phyloP scores from a whole-genome alignment of 2,113 vertebrate genomes.

The Pseudorasbora parva region DNA sequence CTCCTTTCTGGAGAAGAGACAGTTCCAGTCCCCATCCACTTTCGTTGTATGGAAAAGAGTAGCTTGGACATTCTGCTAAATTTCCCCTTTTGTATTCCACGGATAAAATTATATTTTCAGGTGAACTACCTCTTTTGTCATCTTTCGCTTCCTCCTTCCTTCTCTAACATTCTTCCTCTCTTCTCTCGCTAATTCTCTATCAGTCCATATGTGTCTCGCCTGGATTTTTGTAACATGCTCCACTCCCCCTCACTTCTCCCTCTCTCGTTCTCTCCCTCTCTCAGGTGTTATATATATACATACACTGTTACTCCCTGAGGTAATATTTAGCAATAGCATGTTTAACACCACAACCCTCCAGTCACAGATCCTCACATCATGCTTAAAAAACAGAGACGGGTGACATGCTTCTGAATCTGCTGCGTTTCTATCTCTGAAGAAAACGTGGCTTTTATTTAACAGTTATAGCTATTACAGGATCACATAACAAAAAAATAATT shows the following conservation, averaged over 20 bases:
- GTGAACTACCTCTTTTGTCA: conserved; percentile 27
- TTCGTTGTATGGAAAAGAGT: background rate
- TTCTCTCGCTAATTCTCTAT: conserved; percentile 26
- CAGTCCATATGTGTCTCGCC: conserved; percentile 24
- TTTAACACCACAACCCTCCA: conserved; percentile 77
- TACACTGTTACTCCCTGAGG: conserved; percentile 74
- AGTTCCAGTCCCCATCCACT: background rate
- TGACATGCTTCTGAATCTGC: conserved; percentile 66
- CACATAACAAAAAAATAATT: conserved; percentile 59
- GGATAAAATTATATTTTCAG: background rate
- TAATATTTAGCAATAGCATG: conserved; percentile 76
- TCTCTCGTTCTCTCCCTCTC: conserved; percentile 45
- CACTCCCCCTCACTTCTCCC: conserved; percentile 13
- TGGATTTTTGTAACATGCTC: conserved; percentile 46
- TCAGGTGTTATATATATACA: conserved; percentile 61
- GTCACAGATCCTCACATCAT: conserved; percentile 68
- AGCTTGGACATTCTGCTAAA: background rate
- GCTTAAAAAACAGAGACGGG: conserved; percentile 71
- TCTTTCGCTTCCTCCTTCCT: conserved; percentile 22
- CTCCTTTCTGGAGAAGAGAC: background rate
- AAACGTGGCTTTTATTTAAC: conserved; percentile 64
- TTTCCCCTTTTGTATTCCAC: background rate
- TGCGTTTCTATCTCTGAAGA: conserved; percentile 70
- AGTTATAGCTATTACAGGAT: conserved; percentile 72
- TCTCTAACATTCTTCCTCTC: conserved; percentile 11